Percentiles rank a stretch among this genome's conserved stretches.
Conservation (phyloP, 2,113 vertebrate species). For the Hippoglossus stenolepis region DNA sequence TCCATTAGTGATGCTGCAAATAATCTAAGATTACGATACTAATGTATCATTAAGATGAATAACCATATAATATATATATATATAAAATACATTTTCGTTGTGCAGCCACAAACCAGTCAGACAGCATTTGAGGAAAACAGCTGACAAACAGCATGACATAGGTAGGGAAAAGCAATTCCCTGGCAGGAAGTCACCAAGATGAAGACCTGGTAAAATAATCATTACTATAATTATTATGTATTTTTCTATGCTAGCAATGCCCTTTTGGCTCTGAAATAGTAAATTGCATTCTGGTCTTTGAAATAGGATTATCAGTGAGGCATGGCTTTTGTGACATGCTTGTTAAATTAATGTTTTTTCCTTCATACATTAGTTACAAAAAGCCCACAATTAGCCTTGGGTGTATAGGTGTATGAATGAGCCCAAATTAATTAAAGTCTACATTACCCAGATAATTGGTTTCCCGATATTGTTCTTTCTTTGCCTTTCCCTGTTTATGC, state of each 20-base stretch:
- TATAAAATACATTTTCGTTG: not conserved
- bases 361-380: not conserved
- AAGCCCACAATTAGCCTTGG: not conserved
- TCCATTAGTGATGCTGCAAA: not conserved
- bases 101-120: not conserved
- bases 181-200: not conserved
- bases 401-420: slow-evolving; percentile 9
- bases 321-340: not conserved
- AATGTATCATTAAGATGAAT: not conserved
- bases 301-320: slow-evolving; percentile 13
- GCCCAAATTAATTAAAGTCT: slow-evolving; percentile 26
- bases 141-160: not conserved
- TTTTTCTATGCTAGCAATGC: not conserved
- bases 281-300: not conserved
- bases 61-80: not conserved
- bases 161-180: not conserved
- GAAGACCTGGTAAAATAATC: not conserved
- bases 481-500: slow-evolving; percentile 31
- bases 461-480: slow-evolving; percentile 7
- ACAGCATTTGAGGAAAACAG: not conserved
- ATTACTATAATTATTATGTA: not conserved
- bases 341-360: slow-evolving; percentile 4
- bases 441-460: slow-evolving; percentile 23
- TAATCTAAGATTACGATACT: not conserved
- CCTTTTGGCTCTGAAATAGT: not conserved